These are phyloP conservation scores for Onychostruthus taczanowskii DNA, from an alignment of 2,113 vertebrate species.

Conservation along the genomic window DNA sequence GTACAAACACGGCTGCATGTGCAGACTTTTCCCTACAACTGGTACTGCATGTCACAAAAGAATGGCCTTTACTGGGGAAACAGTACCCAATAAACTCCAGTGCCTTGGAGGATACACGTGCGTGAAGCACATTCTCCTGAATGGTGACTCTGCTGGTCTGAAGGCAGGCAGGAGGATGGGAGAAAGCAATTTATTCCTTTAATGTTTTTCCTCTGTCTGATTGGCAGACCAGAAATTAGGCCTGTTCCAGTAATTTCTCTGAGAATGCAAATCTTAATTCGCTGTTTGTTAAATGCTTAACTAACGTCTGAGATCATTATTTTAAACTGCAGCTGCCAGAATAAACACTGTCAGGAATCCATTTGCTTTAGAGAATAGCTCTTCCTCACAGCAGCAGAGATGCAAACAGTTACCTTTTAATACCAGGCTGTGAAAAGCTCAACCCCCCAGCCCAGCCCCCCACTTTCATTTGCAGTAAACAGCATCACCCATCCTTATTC, in stretches of 20 bases:
- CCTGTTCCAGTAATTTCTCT: constrained; percentile 42
- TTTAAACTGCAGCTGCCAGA: constrained; percentile 37
- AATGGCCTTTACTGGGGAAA: neutral
- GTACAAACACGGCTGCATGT: neutral
- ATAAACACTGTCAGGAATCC: constrained; percentile 58
- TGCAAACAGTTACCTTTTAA: constrained; percentile 58
- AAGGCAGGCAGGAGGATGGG: neutral
- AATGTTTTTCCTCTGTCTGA: neutral
- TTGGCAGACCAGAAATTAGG: constrained; percentile 33
- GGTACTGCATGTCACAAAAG: neutral
- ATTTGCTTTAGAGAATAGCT: constrained; percentile 63
- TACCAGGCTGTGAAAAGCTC: constrained; percentile 61
- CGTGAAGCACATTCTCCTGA: neutral
- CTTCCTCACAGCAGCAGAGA: constrained; percentile 51
- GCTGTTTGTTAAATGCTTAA: constrained; percentile 43
- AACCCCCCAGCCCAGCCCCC: neutral
- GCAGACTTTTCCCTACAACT: neutral
- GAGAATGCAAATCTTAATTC: constrained; percentile 51
- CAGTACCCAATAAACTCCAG: neutral
- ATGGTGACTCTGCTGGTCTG: neutral
- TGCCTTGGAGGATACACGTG: neutral
- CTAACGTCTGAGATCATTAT: constrained; percentile 51
- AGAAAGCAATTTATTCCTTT: constrained; percentile 3
- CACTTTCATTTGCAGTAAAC: constrained; percentile 55
- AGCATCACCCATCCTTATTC: neutral